A percentile compares a stretch with the other conserved stretches of the same genome.
These are phyloP conservation scores for Oryzias celebensis DNA, from an alignment of 2,113 vertebrate genomes.

Conservation along the genomic window DNA sequence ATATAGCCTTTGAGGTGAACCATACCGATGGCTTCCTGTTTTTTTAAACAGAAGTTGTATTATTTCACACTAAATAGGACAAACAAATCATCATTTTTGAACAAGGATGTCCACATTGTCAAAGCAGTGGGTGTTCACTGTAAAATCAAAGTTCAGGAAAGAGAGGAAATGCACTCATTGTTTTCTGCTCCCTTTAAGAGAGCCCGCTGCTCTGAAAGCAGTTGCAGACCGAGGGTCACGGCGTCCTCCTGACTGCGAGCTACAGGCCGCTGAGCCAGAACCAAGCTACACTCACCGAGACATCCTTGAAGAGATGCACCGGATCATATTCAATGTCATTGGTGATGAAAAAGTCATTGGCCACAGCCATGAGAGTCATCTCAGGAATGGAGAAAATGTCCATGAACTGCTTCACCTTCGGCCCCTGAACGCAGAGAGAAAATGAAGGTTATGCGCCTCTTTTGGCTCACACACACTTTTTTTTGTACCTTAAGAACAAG, in stretches of 20 bases:
- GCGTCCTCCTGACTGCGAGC: not conserved
- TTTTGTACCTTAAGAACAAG: not conserved
- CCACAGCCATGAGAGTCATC: constrained; percentile 82
- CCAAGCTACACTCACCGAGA: constrained; percentile 75
- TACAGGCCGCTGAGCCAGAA: not conserved
- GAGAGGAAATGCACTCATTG: constrained; percentile 10
- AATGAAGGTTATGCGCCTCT: not conserved
- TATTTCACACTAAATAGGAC: not conserved
- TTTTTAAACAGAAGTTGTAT: constrained; percentile 14
- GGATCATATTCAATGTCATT: constrained; percentile 85
- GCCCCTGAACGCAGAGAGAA: constrained; percentile 69
- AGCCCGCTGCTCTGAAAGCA: not conserved
- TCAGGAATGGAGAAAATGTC: constrained; percentile 87
- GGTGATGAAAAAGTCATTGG: constrained; percentile 84
- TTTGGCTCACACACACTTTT: not conserved
- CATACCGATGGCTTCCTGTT: constrained; percentile 83
- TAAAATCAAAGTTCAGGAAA: constrained; percentile 15
- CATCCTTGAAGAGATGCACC: constrained; percentile 84
- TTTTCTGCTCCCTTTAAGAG: constrained; percentile 6
- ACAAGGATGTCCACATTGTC: not conserved
- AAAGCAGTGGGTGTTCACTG: not conserved
- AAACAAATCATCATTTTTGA: not conserved
- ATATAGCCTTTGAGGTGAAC: constrained; percentile 86
- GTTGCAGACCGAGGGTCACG: not conserved
- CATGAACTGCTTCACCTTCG: constrained; percentile 86